A percentile compares a stretch with the other conserved stretches of the same genome.
These are phyloP conservation scores for Morinoia aosen DNA, from an alignment of 2,888 invertebrate species.

Conservation along the genomic window DNA sequence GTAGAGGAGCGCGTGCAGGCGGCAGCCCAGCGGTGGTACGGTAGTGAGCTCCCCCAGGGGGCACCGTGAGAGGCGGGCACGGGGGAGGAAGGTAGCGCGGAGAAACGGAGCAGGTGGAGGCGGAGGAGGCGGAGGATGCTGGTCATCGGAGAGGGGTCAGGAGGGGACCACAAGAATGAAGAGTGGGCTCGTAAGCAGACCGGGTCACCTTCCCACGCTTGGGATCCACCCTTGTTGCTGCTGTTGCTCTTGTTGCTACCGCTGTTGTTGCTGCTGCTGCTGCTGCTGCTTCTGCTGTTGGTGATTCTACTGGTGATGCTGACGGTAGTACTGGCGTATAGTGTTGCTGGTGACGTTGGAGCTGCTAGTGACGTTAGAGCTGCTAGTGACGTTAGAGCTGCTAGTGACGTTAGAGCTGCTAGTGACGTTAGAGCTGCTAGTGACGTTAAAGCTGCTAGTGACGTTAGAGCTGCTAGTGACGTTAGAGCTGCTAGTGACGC, in stretches of 20 bases:
- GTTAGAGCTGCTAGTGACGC: too few species aligned
- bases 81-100: background rate
- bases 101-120: background rate
- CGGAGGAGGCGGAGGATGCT: background rate
- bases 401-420: background rate
- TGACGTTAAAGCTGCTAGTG: too few species aligned
- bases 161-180: background rate
- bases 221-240: background rate
- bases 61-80: background rate
- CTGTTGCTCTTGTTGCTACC: too few species aligned
- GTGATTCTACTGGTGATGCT: background rate
- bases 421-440: too few species aligned
- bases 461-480: too few species aligned
- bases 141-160: background rate
- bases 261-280: background rate
- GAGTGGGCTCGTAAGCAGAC: background rate
- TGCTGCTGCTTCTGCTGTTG: background rate
- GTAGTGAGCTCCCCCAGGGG: background rate
- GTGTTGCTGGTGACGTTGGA: background rate
- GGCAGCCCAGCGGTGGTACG: background rate
- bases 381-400: background rate
- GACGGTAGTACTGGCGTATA: background rate
- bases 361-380: background rate
- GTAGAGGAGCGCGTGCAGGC: background rate
- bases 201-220: slow-evolving; percentile 27